Base-by-base conservation (phyloP, 2,797 vertebrate species). In the Sebastes minor region DNA sequence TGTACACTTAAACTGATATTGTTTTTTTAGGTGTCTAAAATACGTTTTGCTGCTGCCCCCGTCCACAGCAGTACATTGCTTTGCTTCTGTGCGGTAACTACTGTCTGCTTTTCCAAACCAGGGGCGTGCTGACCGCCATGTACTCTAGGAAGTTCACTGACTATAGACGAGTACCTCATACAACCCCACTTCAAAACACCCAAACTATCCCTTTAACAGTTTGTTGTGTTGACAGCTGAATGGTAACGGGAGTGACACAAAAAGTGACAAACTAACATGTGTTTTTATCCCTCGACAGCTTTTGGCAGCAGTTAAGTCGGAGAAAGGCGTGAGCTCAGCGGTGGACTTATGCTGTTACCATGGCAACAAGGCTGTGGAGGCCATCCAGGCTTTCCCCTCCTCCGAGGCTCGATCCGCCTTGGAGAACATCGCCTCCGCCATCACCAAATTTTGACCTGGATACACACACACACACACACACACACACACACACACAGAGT, bases 271-370 rank as follows among this genome's bases (percentile, higher is more conserved):
- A 82, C 89, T 91, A 90, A 89, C 80, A 65, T 86, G 64, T 83
- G 78, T 84, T 91, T 89, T 91, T 78, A 77, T 90, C 86, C 66
- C 80, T 94, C 84, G 84, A 90, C 97, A 99, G 99, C 96, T 99
- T 91, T 94, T 93, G 93, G 95, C 96, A 91, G 93, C 95, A 35
- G 97, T 99, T 94, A 97, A 96, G 94, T 97, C 95, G 30, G 98
- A 97, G 92, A 96, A 96, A 96, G 98, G 98, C 96, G 96, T 99
- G 95, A 97, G 96, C 95, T 96, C 97, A 74, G 97, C 97, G 82
- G 95, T 97, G 94, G 98, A 99, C 96, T 97, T 99, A 89, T 99
- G 98, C 94, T 88, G 96, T 97, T 96, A 96, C 97, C 98, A 99
- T 95, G 96, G 99, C 94, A 97, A 97, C 96, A 97, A 95, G 90